Conservation (phyloP, 2,888 invertebrate species). For the Epirrhoe alternata region DNA sequence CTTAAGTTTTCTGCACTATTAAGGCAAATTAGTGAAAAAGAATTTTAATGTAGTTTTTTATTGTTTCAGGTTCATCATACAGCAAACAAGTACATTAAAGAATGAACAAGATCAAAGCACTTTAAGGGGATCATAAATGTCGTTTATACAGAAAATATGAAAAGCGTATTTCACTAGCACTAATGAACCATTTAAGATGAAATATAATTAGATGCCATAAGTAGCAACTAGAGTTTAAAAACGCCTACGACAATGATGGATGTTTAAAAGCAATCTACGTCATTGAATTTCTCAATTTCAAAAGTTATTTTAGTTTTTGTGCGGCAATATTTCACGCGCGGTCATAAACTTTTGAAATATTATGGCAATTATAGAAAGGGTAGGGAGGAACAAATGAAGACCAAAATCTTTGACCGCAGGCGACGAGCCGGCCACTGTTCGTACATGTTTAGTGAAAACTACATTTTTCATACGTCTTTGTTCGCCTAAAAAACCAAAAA, state of each 20-base stretch:
- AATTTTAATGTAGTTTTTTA: too few species aligned
- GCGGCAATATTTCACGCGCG: slow-evolving; percentile 64
- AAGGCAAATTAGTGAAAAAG: too few species aligned
- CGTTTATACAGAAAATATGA: not conserved
- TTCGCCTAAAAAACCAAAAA: not conserved
- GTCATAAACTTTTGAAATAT: slow-evolving; percentile 71
- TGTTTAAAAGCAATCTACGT: slow-evolving; percentile 30
- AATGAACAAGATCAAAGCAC: too few species aligned
- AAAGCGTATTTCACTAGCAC: slow-evolving; percentile 16
- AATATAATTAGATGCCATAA: slow-evolving; percentile 30
- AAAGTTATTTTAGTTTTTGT: slow-evolving; percentile 36
- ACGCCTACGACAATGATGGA: slow-evolving; percentile 35
- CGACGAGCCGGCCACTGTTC: slow-evolving; percentile 75
- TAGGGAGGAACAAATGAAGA: slow-evolving; percentile 67
- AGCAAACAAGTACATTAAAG: too few species aligned
- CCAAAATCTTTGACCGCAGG: slow-evolving; percentile 69
- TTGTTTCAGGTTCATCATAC: too few species aligned
- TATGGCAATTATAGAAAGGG: slow-evolving; percentile 70
- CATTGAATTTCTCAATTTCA: slow-evolving; percentile 37
- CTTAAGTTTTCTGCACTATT: too few species aligned
- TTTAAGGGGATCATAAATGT: slow-evolving; percentile 1
- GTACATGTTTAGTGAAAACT: slow-evolving; percentile 61
- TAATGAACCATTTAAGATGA: slow-evolving; percentile 31
- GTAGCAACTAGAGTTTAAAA: slow-evolving; percentile 24
- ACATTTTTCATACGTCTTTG: slow-evolving; percentile 15